Percentiles rank a stretch among this genome's conserved stretches.
Evolutionary conservation across 1,140 invertebrate species (phyloP).

Genomic region (Brachionus koreanus): DNA sequence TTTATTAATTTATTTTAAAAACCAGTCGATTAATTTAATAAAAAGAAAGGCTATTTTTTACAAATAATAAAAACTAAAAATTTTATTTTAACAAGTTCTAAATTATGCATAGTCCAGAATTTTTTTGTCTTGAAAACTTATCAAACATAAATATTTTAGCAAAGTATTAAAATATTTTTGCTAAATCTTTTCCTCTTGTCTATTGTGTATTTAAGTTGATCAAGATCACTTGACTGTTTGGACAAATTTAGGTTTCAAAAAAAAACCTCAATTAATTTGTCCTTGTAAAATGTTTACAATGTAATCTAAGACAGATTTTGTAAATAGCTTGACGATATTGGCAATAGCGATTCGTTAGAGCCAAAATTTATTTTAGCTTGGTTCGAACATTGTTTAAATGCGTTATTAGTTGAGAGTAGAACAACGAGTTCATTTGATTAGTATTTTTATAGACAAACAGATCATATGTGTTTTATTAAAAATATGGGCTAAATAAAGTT

Average conservation of each 20-base stretch:
- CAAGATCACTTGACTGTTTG: slow-evolving; percentile 36
- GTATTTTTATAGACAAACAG: slow-evolving; percentile 32
- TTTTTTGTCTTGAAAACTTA: background rate
- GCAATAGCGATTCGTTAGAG: background rate
- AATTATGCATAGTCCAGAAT: background rate
- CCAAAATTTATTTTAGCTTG: background rate
- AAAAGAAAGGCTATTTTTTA: background rate
- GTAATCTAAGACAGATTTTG: slow-evolving; percentile 16
- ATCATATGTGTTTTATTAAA: slow-evolving; percentile 28
- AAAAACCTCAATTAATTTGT: slow-evolving; percentile 25
- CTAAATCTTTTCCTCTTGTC: background rate
- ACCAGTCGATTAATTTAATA: background rate
- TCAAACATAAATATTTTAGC: slow-evolving; percentile 16
- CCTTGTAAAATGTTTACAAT: slow-evolving; percentile 30
- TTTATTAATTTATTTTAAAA: background rate
- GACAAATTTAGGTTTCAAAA: slow-evolving; percentile 28
- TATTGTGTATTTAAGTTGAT: slow-evolving; percentile 3
- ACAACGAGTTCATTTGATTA: slow-evolving; percentile 24
- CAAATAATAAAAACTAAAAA: background rate
- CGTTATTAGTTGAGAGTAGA: slow-evolving; percentile 23
- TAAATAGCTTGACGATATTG: slow-evolving; percentile 3
- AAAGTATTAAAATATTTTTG: slow-evolving; percentile 24
- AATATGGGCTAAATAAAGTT: slow-evolving; percentile 32
- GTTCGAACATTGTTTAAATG: background rate
- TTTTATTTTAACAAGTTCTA: background rate